Conservation (phyloP, 2,797 vertebrate genomes). For the Ptychadena robeensis region DNA sequence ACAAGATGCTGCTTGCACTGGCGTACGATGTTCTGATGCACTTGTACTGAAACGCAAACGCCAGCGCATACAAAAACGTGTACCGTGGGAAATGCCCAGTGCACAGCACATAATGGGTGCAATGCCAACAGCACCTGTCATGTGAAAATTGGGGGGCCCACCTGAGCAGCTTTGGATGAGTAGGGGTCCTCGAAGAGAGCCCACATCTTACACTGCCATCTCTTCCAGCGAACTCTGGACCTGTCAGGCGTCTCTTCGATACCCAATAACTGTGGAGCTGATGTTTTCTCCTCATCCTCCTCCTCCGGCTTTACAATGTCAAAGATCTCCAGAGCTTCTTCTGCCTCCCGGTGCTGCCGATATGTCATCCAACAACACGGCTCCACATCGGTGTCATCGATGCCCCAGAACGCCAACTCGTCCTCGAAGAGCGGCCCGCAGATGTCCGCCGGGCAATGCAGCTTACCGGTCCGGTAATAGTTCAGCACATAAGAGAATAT, state of each 20-base stretch:
- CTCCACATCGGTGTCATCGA: conserved; percentile 98
- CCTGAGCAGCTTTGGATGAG: conserved; percentile 91
- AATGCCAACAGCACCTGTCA: no score
- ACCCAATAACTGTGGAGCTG: conserved; percentile 80
- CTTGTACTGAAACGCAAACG: no score
- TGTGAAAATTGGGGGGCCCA: conserved; percentile 82
- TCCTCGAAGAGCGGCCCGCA: conserved; percentile 98
- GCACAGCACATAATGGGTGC: no score
- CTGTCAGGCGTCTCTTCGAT: conserved; percentile 85
- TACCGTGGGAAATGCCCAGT: no score
- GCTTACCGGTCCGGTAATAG: conserved; percentile 97
- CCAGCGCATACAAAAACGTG: no score
- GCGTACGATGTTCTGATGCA: no score
- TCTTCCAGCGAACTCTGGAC: conserved; percentile 80
- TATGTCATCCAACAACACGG: conserved; percentile 99
- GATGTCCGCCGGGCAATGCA: no score
- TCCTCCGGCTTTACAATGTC: conserved; percentile 84
- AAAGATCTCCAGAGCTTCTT: conserved; percentile 96
- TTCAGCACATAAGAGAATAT: conserved; percentile 97
- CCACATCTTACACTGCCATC: conserved; percentile 91
- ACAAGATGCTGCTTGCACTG: no score
- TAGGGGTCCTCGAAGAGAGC: conserved; percentile 98
- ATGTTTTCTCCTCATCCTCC: conserved; percentile 69
- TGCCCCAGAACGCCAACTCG: conserved; percentile 96
- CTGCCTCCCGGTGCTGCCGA: conserved; percentile 93